phyloP scores from a whole-genome alignment of 2,888 invertebrate genomes.

The Leptinotarsa rubiginosa region DNA sequence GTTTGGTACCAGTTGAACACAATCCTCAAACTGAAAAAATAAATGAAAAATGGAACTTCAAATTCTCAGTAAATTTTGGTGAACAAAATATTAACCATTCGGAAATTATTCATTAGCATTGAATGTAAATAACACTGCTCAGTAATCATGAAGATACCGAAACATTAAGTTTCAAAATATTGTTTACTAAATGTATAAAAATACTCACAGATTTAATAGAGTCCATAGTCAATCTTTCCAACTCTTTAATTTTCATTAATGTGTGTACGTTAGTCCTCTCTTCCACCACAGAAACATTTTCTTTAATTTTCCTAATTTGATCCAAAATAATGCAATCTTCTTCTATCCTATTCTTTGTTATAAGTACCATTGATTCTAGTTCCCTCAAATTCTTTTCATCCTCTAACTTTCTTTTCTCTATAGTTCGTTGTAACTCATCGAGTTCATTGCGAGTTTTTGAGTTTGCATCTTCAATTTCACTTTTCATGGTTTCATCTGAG shows the following conservation, averaged over 20 bases:
- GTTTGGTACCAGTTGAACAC: slow-evolving; percentile 21
- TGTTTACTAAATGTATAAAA: neutral
- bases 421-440: neutral
- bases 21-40: slow-evolving; percentile 27
- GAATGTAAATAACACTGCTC: no score
- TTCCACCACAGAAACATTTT: slow-evolving; percentile 15
- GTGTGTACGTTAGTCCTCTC: neutral
- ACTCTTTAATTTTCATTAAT: slow-evolving; percentile 16
- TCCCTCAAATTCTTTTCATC: slow-evolving; percentile 24
- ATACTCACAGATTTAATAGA: slow-evolving; percentile 32
- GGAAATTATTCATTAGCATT: no score
- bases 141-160: no score
- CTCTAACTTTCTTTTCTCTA: slow-evolving; percentile 18
- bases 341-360: slow-evolving; percentile 30
- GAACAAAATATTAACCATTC: neutral
- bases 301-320: slow-evolving; percentile 23
- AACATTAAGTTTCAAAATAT: no score
- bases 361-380: slow-evolving; percentile 20
- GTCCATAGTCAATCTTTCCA: slow-evolving; percentile 25
- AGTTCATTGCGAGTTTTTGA: slow-evolving; percentile 6
- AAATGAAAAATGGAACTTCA: neutral
- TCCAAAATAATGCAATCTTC: slow-evolving; percentile 27
- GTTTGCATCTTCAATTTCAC: slow-evolving; percentile 20
- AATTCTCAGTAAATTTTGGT: neutral
- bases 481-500: slow-evolving; percentile 9